Evolutionary conservation across 2,797 vertebrate species (phyloP).

Genomic region (Danio jaintianensis): DNA sequence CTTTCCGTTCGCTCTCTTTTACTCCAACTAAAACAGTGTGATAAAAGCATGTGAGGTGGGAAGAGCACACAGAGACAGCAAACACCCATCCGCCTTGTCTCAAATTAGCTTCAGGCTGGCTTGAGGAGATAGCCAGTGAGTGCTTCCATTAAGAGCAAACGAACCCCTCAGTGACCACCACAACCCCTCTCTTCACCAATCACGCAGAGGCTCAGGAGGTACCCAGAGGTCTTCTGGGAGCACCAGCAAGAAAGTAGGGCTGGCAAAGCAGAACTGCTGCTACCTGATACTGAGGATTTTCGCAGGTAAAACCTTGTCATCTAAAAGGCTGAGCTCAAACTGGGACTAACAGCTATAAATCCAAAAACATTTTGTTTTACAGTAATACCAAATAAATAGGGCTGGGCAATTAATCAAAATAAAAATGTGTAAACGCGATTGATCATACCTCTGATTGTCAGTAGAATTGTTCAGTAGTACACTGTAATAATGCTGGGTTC

Average conservation of each 20-base stretch:
- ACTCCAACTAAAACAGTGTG: conserved; percentile 40
- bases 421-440: no score
- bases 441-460: no score
- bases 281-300: not conserved
- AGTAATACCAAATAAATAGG: no score
- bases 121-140: conserved; percentile 53
- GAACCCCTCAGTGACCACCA: conserved; percentile 28
- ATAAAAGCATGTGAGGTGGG: conserved; percentile 51
- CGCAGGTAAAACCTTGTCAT: conserved; percentile 3
- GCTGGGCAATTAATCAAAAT: no score
- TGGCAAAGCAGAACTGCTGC: conserved; percentile 3
- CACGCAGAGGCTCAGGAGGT: not conserved
- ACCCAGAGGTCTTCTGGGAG: conserved; percentile 9
- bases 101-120: conserved; percentile 52
- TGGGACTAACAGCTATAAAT: not conserved
- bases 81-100: conserved; percentile 46
- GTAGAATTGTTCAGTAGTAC: no score
- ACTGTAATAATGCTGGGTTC: no score
- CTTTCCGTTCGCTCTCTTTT: conserved; percentile 19
- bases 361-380: not conserved
- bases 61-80: conserved; percentile 23
- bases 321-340: not conserved
- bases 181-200: conserved; percentile 18
- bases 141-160: conserved; percentile 53
- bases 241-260: not conserved